Evolutionary conservation across 2,888 invertebrate genomes (phyloP).

Genomic region (Molanna angustata): DNA sequence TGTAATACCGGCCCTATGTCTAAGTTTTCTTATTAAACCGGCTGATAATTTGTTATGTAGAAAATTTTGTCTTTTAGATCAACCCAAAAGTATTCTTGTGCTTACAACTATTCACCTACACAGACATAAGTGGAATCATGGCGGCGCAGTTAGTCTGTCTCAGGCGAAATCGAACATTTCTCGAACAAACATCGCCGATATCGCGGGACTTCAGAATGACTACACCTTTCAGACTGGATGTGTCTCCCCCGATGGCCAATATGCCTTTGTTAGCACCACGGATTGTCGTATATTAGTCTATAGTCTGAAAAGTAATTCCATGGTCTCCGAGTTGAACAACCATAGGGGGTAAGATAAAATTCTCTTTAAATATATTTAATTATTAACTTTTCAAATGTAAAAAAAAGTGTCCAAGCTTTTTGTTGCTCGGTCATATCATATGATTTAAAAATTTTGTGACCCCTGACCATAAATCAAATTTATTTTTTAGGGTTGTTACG

Average conservation of each 20-base stretch:
- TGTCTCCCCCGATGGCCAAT: constrained; percentile 46
- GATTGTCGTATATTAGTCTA: constrained; percentile 48
- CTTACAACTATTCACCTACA: constrained; percentile 44
- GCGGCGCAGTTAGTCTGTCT: neutral
- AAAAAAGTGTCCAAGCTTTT: too few species aligned
- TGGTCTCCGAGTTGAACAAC: constrained; percentile 48
- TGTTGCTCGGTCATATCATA: too few species aligned
- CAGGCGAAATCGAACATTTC: constrained; percentile 20
- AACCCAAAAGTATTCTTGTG: constrained; percentile 44
- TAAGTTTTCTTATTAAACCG: too few species aligned
- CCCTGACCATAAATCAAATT: neutral
- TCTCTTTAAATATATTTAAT: too few species aligned
- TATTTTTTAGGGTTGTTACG: constrained; percentile 19
- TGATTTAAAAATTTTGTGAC: too few species aligned
- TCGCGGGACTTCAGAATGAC: constrained; percentile 42
- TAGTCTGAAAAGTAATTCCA: constrained; percentile 44
- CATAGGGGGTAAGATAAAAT: constrained; percentile 46
- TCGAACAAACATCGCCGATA: constrained; percentile 39
- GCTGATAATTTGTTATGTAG: too few species aligned
- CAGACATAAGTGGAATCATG: constrained; percentile 41
- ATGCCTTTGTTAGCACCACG: constrained; percentile 48
- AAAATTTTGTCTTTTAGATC: constrained; percentile 38
- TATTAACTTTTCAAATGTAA: too few species aligned
- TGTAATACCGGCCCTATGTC: too few species aligned
- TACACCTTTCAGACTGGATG: constrained; percentile 44